Evolutionary conservation across 2,888 invertebrate species (phyloP).

Genomic region (Eupithecia vulgata): DNA sequence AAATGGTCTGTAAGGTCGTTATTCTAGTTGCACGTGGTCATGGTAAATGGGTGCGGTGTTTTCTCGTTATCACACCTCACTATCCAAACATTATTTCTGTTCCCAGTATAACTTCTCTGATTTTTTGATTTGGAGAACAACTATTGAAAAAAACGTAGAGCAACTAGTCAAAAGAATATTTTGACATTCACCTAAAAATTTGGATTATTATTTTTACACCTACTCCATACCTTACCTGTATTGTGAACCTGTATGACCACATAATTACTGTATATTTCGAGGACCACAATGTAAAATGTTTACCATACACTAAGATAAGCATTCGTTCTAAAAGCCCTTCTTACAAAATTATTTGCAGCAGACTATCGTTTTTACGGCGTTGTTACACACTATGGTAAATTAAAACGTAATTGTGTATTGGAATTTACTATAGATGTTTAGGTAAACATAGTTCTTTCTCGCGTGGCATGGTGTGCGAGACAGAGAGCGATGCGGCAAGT

Average conservation of each 20-base stretch:
- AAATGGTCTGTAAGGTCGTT: slow-evolving; percentile 19
- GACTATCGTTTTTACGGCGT: slow-evolving; percentile 1
- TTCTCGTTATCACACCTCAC: slow-evolving; percentile 1
- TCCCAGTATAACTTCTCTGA: not conserved
- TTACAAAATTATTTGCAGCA: slow-evolving; percentile 7
- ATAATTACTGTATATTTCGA: not conserved
- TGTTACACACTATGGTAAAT: slow-evolving; percentile 9
- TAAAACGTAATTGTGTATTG: slow-evolving; percentile 20
- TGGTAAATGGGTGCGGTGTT: slow-evolving; percentile 15
- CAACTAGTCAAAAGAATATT: not conserved
- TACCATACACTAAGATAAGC: not conserved
- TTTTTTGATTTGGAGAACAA: too few relatives aligned
- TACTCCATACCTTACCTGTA: too few relatives aligned
- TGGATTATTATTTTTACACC: too few relatives aligned
- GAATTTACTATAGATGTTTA: slow-evolving; percentile 9
- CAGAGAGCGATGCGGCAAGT: slow-evolving; percentile 36
- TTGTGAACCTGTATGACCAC: not conserved
- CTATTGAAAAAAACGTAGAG: too few relatives aligned
- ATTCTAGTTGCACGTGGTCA: slow-evolving; percentile 14
- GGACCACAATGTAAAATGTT: not conserved
- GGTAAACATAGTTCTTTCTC: slow-evolving; percentile 13
- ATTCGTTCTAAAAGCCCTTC: not conserved
- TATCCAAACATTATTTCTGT: slow-evolving; percentile 5
- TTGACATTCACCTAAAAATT: too few relatives aligned
- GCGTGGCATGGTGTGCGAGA: slow-evolving; percentile 17